A percentile compares a stretch with the other conserved stretches of the same genome.
These are phyloP conservation scores for Geopemphigus sp. DNA, from an alignment of 1,140 invertebrate genomes.

Conservation along the genomic window DNA sequence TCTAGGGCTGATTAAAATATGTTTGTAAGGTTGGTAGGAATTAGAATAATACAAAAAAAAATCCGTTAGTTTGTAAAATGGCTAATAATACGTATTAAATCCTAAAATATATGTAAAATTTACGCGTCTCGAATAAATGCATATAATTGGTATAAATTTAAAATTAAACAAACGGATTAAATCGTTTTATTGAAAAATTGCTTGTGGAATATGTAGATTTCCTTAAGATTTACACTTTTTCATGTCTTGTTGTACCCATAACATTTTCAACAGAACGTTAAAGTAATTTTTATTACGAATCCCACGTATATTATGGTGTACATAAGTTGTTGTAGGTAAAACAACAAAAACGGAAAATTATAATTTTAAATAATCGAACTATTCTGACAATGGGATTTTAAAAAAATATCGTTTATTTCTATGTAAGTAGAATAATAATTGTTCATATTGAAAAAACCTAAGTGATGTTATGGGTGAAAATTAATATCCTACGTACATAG, in stretches of 20 bases:
- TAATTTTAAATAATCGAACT: too few species aligned
- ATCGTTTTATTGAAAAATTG: neutral
- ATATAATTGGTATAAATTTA: neutral
- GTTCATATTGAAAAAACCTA: neutral
- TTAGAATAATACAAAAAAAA: neutral
- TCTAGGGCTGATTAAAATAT: conserved; percentile 14
- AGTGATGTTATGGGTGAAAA: neutral
- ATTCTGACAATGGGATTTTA: too few species aligned
- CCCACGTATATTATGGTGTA: too few species aligned
- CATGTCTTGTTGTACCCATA: too few species aligned
- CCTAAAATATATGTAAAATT: too few species aligned
- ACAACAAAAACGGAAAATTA: too few species aligned
- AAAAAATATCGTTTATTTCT: neutral
- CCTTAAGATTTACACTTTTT: too few species aligned
- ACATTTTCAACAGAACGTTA: too few species aligned
- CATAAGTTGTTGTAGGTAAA: too few species aligned
- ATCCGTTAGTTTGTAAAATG: conserved; percentile 6
- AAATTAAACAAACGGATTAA: neutral
- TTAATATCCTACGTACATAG: neutral
- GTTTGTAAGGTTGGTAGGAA: neutral
- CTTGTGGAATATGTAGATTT: neutral
- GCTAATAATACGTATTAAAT: neutral
- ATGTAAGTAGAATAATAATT: neutral
- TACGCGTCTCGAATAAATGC: too few species aligned
- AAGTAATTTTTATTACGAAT: too few species aligned